Evolutionary conservation across 2,797 vertebrate species (phyloP), one percentile per base, ranked within the genome.

Genomic region (Lepilemur septentrionalis): DNA sequence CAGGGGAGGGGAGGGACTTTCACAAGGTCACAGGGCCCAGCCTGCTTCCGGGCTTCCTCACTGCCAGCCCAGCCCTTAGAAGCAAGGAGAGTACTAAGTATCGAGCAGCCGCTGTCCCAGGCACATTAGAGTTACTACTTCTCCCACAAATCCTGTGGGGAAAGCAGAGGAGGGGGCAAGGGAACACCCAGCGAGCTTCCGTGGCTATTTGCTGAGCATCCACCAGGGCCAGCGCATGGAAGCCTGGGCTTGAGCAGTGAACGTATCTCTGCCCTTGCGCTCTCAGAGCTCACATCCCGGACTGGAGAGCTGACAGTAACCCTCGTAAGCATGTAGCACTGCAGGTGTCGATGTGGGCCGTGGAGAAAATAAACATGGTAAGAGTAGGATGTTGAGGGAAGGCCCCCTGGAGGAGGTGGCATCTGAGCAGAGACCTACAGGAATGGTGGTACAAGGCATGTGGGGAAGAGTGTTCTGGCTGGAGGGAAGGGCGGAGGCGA

Each of bases 341-440:
- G 23, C 41, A 30, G 11, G 14, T 4, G 0, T 43, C 2, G 11
- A 46, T 52, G n/a, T n/a, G 7, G 25, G 22, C 50, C 3, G 1
- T 10, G 50, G 61, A 70, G 32, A 41, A 89, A 20, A 67, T 32
- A 86, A 12, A 35, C 6, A 18, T 3, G 46, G 32, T 32, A n/a
- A 46, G 38, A 38, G 70, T 78, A 43, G 18, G 72, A 4, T n/a
- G 11, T 65, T 41, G 43, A 46, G 46, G 52, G 50, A 65, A 43
- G 13, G 5, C 38, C 4, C 32, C 30, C 41, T 32, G 8, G 18
- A 35, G 1, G 61, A 78, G 28, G 28, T 46, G 13, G 48, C 14
- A 52, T 43, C 41, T 63, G 14, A 73, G 52, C 35, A 41, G 61
- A 46, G 61, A 41, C 35, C 23, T 25, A 12, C 13, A 59, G 89